phyloP scores from a whole-genome alignment of 2,113 vertebrate species.

The Channa argus region DNA sequence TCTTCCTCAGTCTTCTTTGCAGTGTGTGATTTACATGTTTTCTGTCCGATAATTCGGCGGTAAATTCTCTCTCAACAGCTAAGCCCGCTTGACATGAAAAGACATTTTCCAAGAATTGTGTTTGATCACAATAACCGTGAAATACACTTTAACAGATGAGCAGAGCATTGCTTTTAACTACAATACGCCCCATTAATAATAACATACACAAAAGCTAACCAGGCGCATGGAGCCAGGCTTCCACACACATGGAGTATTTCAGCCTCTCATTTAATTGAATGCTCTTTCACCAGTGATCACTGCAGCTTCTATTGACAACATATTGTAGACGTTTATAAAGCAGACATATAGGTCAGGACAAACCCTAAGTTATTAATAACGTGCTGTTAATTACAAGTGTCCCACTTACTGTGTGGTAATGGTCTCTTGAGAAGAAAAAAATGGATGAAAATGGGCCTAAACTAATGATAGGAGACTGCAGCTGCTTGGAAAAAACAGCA shows the following conservation, averaged over 20 bases:
- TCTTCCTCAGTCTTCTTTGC: not conserved
- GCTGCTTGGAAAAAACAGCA: constrained; percentile 22
- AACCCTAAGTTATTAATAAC: constrained; percentile 35
- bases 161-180: not conserved
- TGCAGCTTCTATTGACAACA: constrained; percentile 3
- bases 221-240: not conserved
- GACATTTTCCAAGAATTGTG: constrained; percentile 19
- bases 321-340: not conserved
- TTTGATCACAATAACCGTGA: constrained; percentile 25
- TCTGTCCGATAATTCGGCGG: not conserved
- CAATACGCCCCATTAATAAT: constrained; percentile 27
- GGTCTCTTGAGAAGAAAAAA: constrained; percentile 13
- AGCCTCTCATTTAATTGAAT: constrained; percentile 4
- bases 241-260: not conserved
- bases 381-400: constrained; percentile 38
- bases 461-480: constrained; percentile 17
- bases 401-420: constrained; percentile 32
- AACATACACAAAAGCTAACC: not conserved
- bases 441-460: constrained; percentile 21
- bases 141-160: constrained; percentile 38
- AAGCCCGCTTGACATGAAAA: not conserved
- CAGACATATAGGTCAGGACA: constrained; percentile 30
- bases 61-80: constrained; percentile 1
- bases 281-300: not conserved
- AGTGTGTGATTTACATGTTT: not conserved